A percentile compares a stretch with the other conserved stretches of the same genome.
Conservation (phyloP, 2,888 invertebrate species). For the Aphidius colemani region DNA sequence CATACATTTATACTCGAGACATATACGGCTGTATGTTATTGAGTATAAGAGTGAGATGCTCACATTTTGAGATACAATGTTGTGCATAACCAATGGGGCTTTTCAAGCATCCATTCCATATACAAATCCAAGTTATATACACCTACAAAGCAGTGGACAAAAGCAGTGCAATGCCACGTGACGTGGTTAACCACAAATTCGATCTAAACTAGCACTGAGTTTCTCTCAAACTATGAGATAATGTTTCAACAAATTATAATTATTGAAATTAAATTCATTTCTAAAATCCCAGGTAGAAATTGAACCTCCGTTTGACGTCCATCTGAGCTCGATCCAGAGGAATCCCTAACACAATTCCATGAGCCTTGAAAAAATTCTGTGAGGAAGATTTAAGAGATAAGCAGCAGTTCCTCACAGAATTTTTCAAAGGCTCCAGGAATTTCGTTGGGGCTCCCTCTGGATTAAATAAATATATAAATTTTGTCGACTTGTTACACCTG, state of each 20-base stretch:
- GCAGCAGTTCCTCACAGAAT: no score
- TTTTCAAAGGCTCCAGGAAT: no score
- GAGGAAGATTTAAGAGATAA: no score
- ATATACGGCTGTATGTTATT: no score
- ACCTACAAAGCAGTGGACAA: conserved; percentile 37
- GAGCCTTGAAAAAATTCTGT: no score
- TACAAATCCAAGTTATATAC: conserved; percentile 34
- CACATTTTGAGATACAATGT: not conserved
- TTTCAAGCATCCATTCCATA: not conserved
- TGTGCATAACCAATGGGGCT: not conserved
- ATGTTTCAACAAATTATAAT: no score
- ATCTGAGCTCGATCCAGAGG: no score
- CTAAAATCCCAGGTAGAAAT: no score
- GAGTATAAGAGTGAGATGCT: not conserved
- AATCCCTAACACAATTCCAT: no score
- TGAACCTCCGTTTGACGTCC: no score
- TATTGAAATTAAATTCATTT: no score
- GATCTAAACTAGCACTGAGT: conserved; percentile 36
- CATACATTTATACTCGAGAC: not conserved
- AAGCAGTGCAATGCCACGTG: conserved; percentile 31
- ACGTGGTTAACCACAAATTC: conserved; percentile 45
- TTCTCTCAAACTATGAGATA: conserved; percentile 30
- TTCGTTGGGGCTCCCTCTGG: no score
- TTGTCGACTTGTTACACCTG: not conserved
- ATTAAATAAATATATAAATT: conserved; percentile 5